A percentile compares a stretch with the other conserved stretches of the same genome.
Evolutionary conservation across 2,888 invertebrate species (phyloP).

Genomic region (Athrips mouffetella): DNA sequence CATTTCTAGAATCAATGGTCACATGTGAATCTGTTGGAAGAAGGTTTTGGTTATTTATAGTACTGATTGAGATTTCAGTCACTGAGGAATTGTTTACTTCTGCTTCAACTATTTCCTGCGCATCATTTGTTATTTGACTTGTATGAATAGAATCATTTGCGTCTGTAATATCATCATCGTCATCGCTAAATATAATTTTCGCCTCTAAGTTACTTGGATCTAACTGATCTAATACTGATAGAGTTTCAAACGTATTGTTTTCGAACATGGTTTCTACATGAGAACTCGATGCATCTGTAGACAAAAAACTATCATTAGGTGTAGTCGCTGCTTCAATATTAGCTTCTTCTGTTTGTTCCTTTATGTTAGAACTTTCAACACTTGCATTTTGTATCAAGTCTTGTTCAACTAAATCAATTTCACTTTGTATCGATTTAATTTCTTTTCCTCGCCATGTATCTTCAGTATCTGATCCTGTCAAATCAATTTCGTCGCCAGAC

Average conservation of each 20-base stretch:
- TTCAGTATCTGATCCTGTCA: background rate
- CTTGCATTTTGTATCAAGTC: background rate
- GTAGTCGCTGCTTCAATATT: no score
- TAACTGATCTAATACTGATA: background rate
- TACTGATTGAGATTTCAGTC: no score
- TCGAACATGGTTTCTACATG: background rate
- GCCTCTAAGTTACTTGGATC: background rate
- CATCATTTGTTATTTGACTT: no score
- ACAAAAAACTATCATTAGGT: no score
- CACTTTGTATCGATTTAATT: background rate
- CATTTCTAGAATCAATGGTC: no score
- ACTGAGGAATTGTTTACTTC: no score
- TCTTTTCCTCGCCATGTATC: background rate
- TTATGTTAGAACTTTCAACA: no score
- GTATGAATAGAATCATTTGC: background rate
- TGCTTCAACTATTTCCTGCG: no score
- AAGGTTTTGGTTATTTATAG: no score
- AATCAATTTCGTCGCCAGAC: background rate
- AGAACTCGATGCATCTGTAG: no score
- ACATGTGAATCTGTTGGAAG: no score
- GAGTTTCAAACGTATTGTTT: background rate
- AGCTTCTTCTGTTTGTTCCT: no score
- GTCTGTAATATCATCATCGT: background rate
- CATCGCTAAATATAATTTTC: constrained; percentile 6
- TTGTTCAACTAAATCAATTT: background rate